phyloP scores from a whole-genome alignment of 2,113 vertebrate species.

The Austrofundulus limnaeus region DNA sequence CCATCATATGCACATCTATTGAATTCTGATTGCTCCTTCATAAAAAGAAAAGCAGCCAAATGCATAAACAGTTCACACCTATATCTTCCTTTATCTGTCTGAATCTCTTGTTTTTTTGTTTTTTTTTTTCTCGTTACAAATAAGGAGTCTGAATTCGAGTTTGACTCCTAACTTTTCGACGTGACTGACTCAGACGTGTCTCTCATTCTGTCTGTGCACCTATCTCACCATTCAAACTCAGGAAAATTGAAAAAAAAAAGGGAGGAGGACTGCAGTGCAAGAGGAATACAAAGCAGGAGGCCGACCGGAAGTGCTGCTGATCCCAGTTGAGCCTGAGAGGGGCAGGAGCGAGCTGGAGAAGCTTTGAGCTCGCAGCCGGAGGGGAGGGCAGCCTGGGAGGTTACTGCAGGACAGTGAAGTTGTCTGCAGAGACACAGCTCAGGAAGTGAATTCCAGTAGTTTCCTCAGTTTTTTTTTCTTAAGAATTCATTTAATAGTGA shows the following conservation, averaged over 20 bases:
- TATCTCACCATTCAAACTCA: slow-evolving; percentile 32
- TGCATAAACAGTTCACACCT: not conserved
- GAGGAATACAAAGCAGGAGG: slow-evolving; percentile 53
- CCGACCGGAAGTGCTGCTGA: slow-evolving; percentile 68
- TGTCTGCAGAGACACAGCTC: slow-evolving; percentile 21
- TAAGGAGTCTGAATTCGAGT: not conserved
- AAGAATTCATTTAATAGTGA: not conserved
- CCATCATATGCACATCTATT: not conserved
- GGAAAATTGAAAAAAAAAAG: slow-evolving; percentile 30
- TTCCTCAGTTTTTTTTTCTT: slow-evolving; percentile 21
- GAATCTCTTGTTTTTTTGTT: too few species aligned
- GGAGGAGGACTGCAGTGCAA: slow-evolving; percentile 48
- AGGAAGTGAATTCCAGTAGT: slow-evolving; percentile 24
- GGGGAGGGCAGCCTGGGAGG: slow-evolving; percentile 22
- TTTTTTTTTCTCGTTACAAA: too few species aligned
- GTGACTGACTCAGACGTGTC: slow-evolving; percentile 9
- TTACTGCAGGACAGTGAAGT: slow-evolving; percentile 37
- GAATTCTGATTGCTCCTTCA: not conserved
- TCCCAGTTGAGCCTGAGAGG: slow-evolving; percentile 44
- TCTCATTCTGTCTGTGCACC: slow-evolving; percentile 19
- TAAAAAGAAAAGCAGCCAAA: not conserved
- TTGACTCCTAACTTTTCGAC: not conserved
- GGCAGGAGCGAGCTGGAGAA: slow-evolving; percentile 64
- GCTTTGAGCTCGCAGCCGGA: slow-evolving; percentile 1
- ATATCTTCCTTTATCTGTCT: not conserved